Percentiles rank a stretch among this genome's conserved stretches.
These are phyloP conservation scores for Malurus splendens DNA, from an alignment of 2,797 vertebrate genomes.

Conservation along the genomic window DNA sequence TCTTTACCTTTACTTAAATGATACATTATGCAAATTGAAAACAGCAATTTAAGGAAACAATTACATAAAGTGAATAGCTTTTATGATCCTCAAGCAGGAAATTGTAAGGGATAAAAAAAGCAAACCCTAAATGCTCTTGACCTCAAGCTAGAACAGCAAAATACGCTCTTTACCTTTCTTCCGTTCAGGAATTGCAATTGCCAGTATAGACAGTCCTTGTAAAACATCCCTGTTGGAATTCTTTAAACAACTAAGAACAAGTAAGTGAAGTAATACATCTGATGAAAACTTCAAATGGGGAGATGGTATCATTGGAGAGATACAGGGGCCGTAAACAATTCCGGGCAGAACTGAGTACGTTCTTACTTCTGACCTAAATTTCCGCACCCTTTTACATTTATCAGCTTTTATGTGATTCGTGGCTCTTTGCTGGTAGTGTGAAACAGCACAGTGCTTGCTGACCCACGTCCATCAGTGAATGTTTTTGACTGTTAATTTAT, in stretches of 20 bases:
- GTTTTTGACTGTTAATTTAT: not conserved
- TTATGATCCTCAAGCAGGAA: slow-evolving; percentile 33
- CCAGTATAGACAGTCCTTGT: not conserved
- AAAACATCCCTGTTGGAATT: not conserved
- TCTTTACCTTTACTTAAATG: slow-evolving; percentile 58
- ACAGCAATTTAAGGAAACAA: slow-evolving; percentile 50
- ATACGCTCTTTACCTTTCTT: slow-evolving; percentile 14
- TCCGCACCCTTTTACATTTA: not conserved
- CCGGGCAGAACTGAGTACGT: not conserved
- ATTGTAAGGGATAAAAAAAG: slow-evolving; percentile 48
- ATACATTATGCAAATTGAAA: slow-evolving; percentile 59
- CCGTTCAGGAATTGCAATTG: not conserved
- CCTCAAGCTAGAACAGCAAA: not conserved
- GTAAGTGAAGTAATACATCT: not conserved
- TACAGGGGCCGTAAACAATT: not conserved
- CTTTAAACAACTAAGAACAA: not conserved
- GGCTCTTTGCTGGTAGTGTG: not conserved
- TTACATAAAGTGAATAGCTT: slow-evolving; percentile 45
- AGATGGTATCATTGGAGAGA: not conserved
- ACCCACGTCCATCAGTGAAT: not conserved
- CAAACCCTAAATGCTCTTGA: not conserved
- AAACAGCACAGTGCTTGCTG: not conserved
- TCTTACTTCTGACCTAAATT: not conserved
- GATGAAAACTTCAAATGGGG: not conserved
- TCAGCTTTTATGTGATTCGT: not conserved